phyloP scores from a whole-genome alignment of 2,113 vertebrate species.

The Naja naja region DNA sequence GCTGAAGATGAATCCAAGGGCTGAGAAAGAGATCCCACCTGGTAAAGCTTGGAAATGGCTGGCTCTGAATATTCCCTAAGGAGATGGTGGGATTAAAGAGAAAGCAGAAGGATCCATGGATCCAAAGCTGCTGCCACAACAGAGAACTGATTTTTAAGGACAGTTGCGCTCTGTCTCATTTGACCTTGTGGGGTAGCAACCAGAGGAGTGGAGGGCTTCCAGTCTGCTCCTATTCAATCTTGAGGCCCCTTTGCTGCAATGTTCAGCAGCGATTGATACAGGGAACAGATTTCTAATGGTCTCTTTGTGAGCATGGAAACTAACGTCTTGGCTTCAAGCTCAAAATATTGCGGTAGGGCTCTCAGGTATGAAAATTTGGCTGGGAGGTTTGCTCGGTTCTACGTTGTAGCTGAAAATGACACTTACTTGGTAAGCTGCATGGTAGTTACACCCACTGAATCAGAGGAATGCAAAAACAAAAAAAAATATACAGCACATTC shows the following conservation, averaged over 20 bases:
- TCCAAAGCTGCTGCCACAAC: neutral
- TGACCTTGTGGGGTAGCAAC: neutral
- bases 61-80: neutral
- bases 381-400: neutral
- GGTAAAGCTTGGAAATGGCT: neutral
- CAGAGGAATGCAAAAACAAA: neutral
- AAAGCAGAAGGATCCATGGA: neutral
- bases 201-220: neutral
- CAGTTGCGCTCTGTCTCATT: neutral
- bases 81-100: neutral
- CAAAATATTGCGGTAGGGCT: neutral
- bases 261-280: neutral
- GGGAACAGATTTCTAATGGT: neutral
- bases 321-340: neutral
- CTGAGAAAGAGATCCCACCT: neutral
- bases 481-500: neutral
- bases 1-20: neutral
- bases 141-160: neutral
- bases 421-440: neutral
- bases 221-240: neutral
- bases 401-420: neutral
- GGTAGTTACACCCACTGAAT: neutral
- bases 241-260: neutral
- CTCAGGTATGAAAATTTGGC: neutral
- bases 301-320: neutral